A percentile compares a stretch with the other conserved stretches of the same genome.
These are phyloP conservation scores for Ochotona princeps DNA, from an alignment of 2,113 vertebrate species.

Conservation along the genomic window DNA sequence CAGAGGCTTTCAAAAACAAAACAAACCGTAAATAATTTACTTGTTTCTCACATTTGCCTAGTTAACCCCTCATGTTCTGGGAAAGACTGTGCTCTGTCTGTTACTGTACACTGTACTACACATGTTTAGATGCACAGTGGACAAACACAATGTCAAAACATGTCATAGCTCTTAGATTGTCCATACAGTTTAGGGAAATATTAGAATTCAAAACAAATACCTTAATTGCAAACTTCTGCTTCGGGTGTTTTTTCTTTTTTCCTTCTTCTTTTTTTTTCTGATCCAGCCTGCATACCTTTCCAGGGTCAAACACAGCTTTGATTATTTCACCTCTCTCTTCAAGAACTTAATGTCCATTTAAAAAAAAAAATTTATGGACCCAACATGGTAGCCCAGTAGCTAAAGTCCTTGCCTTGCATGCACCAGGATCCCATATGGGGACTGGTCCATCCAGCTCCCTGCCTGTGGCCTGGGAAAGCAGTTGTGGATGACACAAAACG, in stretches of 20 bases:
- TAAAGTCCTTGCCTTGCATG: no score
- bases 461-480: no score
- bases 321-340: neutral
- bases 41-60: neutral
- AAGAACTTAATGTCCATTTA: neutral
- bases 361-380: no score
- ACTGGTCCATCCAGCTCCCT: no score
- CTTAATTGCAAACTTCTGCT: neutral
- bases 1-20: neutral
- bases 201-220: neutral
- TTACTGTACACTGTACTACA: neutral
- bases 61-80: neutral
- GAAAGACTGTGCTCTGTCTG: neutral
- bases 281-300: neutral
- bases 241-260: constrained; percentile 13
- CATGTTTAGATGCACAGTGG: neutral
- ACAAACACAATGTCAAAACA: neutral
- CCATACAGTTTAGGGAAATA: neutral
- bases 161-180: neutral
- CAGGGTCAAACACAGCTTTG: neutral
- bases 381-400: no score
- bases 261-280: constrained; percentile 55
- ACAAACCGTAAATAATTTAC: neutral
- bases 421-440: no score
- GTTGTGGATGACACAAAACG: no score